phyloP scores from a whole-genome alignment of 2,888 invertebrate genomes.

The Ypsolopha sequella region DNA sequence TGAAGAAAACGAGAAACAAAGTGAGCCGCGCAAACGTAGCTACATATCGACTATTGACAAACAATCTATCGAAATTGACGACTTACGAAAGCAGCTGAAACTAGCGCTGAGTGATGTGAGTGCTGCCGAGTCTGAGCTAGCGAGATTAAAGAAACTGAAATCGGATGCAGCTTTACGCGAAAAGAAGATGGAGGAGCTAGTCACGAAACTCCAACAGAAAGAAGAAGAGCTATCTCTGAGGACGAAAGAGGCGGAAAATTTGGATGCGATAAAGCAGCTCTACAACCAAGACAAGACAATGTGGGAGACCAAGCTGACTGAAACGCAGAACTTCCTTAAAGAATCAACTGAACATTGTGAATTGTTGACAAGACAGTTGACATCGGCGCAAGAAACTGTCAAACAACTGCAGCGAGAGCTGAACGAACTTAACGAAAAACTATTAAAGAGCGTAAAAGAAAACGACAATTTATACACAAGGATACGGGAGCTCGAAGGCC shows the following conservation, averaged over 20 bases:
- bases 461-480: slow-evolving; percentile 80
- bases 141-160: slow-evolving; percentile 77
- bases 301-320: slow-evolving; percentile 75
- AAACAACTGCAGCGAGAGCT: slow-evolving; percentile 77
- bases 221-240: slow-evolving; percentile 81
- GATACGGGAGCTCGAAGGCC: slow-evolving; percentile 79
- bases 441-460: slow-evolving; percentile 80
- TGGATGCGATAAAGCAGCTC: slow-evolving; percentile 71
- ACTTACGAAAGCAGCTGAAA: slow-evolving; percentile 77
- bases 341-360: slow-evolving; percentile 77
- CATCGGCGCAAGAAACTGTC: slow-evolving; percentile 75
- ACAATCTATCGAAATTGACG: slow-evolving; percentile 76
- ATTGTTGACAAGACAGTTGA: slow-evolving; percentile 74
- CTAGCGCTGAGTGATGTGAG: slow-evolving; percentile 73
- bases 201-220: slow-evolving; percentile 80
- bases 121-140: slow-evolving; percentile 79
- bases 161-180: slow-evolving; percentile 79
- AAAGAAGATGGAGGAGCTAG: slow-evolving; percentile 82
- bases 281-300: slow-evolving; percentile 75
- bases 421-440: slow-evolving; percentile 74
- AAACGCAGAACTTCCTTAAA: slow-evolving; percentile 76
- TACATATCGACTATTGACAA: slow-evolving; percentile 72
- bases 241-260: slow-evolving; percentile 77
- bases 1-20: slow-evolving; percentile 59
- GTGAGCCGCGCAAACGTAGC: slow-evolving; percentile 62